Evolutionary conservation across 2,797 vertebrate species (phyloP), one percentile per base, ranked within the genome.

Genomic region (Centropyge bicolor): DNA sequence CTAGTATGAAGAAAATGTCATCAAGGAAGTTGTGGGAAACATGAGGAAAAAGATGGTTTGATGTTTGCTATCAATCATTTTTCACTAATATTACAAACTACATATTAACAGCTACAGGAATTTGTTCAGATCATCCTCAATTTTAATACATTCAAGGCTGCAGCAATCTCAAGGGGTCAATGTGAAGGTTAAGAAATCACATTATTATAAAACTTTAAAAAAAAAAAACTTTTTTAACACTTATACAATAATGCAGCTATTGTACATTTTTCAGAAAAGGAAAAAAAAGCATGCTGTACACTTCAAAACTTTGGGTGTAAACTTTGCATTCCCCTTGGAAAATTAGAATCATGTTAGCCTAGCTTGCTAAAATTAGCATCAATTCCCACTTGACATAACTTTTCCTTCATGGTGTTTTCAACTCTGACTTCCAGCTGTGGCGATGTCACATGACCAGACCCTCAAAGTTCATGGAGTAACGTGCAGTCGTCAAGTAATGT

Each of bases 1-100:
- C 3, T 16, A 5, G 46, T 13, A 63, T 54, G 27, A 75, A 72
- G 31, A 49, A 79, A 86, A 72, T 71, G 61, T 74, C 66, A 66
- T 64, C 0, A 13, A 79, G 66, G 20, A 67, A 24, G 31, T 49
- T 74, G 17, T 41, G 6, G 64, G 78, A 48, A n/a, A 48, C 16
- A 31, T 3, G 0, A 43, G 11, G 38, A 16, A 48, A 35, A 60
- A 35, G 66, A 36, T 41, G 22, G 31, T 56, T 38, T 45, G 11
- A n/a, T n/a, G n/a, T n/a, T n/a, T n/a, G n/a, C n/a, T n/a, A n/a
- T n/a, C n/a, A n/a, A n/a, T n/a, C n/a, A n/a, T n/a, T 51, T 63
- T 52, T 43, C 4, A 24, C 20, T 45, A 43, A 20, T 46, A 62
- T 12, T 9, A 20, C 11, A 69, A 69, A 54, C 10, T 24, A 8